phyloP scores from a whole-genome alignment of 2,113 vertebrate genomes.

The Amphiprion ocellaris region DNA sequence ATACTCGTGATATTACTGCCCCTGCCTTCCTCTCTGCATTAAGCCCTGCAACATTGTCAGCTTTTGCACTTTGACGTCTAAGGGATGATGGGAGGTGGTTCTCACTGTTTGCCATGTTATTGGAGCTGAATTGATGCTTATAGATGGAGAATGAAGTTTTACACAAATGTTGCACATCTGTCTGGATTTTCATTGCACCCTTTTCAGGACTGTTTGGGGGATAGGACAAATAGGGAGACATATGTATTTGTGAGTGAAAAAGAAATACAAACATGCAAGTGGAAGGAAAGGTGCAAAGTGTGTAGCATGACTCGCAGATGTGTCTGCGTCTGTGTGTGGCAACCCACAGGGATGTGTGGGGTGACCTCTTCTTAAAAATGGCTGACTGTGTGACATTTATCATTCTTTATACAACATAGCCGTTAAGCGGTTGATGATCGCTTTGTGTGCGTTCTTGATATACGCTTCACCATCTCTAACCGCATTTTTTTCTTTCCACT shows the following conservation, averaged over 20 bases:
- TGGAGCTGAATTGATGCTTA: slow-evolving; percentile 16
- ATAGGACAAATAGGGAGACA: background rate
- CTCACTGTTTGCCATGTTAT: slow-evolving; percentile 10
- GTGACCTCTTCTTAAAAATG: slow-evolving; percentile 44
- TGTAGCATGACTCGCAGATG: slow-evolving; percentile 8
- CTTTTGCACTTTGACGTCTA: slow-evolving; percentile 39
- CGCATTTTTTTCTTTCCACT: slow-evolving; percentile 21
- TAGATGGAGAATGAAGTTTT: slow-evolving; percentile 6
- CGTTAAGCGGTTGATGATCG: slow-evolving; percentile 61
- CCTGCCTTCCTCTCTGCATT: slow-evolving; percentile 23
- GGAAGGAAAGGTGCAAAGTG: slow-evolving; percentile 1
- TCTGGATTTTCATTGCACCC: slow-evolving; percentile 14
- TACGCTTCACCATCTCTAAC: slow-evolving; percentile 26
- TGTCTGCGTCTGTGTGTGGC: slow-evolving; percentile 28
- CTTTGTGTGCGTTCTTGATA: slow-evolving; percentile 62
- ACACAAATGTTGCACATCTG: background rate
- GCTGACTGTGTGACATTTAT: slow-evolving; percentile 70
- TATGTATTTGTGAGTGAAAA: slow-evolving; percentile 15
- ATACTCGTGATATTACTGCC: background rate
- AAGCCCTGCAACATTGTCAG: slow-evolving; percentile 63
- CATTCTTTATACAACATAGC: slow-evolving; percentile 49
- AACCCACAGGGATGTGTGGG: background rate
- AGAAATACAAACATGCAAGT: background rate
- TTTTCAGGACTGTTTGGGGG: slow-evolving; percentile 16
- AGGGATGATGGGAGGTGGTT: slow-evolving; percentile 52